Percentiles rank a stretch among this genome's conserved stretches.
Conservation (phyloP, 2,797 vertebrate species). For the Artibeus lituratus region DNA sequence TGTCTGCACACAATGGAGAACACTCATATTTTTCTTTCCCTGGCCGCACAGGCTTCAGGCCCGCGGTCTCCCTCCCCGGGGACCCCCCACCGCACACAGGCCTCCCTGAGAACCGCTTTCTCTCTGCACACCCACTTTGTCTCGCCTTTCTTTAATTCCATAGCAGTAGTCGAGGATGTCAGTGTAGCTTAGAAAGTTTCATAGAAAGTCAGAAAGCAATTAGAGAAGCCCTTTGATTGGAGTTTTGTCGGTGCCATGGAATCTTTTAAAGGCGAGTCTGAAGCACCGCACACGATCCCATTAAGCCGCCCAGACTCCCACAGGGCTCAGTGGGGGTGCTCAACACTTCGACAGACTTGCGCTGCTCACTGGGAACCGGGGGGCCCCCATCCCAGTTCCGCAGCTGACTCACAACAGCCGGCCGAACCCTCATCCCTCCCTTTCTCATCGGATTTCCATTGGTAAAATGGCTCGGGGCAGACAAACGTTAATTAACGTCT, state of each 20-base stretch:
- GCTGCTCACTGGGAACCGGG: slow-evolving; percentile 11
- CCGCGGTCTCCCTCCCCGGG: slow-evolving; percentile 3
- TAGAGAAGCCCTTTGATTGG: slow-evolving; percentile 66
- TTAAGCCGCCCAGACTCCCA: slow-evolving; percentile 67
- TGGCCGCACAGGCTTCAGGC: neutral
- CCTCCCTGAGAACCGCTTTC: slow-evolving; percentile 30
- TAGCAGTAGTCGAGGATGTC: slow-evolving; percentile 62
- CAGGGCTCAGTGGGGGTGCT: slow-evolving; percentile 59
- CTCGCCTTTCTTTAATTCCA: slow-evolving; percentile 28
- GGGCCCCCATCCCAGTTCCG: slow-evolving; percentile 35
- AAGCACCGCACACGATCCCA: slow-evolving; percentile 50
- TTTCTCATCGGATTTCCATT: slow-evolving; percentile 44
- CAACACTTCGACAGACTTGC: slow-evolving; percentile 21
- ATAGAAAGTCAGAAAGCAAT: slow-evolving; percentile 77
- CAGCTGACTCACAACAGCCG: slow-evolving; percentile 1
- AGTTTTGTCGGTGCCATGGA: slow-evolving; percentile 33
- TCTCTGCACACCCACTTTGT: slow-evolving; percentile 39
- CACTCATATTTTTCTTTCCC: slow-evolving; percentile 62
- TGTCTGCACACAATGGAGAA: slow-evolving; percentile 62
- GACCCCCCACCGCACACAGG: slow-evolving; percentile 39
- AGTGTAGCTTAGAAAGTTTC: slow-evolving; percentile 72
- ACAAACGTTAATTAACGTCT: slow-evolving; percentile 35
- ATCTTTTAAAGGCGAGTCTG: slow-evolving; percentile 43
- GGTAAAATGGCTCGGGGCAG: neutral
- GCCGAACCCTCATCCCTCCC: slow-evolving; percentile 18